These are phyloP conservation scores for Rhamphomyia laevipes DNA, from an alignment of 2,888 invertebrate genomes.

Conservation along the genomic window DNA sequence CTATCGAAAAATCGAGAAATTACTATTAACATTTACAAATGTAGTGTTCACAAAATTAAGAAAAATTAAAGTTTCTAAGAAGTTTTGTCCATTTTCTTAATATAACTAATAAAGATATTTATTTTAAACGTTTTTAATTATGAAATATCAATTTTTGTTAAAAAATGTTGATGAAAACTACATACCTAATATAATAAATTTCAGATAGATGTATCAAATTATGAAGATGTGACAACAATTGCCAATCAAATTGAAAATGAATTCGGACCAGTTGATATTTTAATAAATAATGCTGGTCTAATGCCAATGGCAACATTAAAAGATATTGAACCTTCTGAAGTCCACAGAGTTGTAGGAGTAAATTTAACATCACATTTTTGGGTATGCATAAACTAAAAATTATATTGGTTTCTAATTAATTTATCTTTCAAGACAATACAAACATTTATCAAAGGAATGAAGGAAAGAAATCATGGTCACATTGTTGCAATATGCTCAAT, in stretches of 20 bases:
- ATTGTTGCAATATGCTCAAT: slow-evolving; percentile 39
- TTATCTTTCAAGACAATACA: slow-evolving; percentile 30
- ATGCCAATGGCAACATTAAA: slow-evolving; percentile 27
- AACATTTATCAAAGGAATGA: slow-evolving; percentile 38
- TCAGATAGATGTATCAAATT: slow-evolving; percentile 35
- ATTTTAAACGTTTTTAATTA: too few relatives aligned
- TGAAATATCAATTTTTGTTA: too few relatives aligned
- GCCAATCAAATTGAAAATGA: slow-evolving; percentile 32
- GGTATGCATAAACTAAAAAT: slow-evolving; percentile 23
- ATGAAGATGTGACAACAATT: slow-evolving; percentile 29
- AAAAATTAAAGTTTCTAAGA: too few relatives aligned
- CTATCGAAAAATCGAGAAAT: too few relatives aligned
- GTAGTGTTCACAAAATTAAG: too few relatives aligned
- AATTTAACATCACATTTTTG: slow-evolving; percentile 39
- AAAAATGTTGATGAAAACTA: too few relatives aligned
- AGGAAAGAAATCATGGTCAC: slow-evolving; percentile 35
- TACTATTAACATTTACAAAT: too few relatives aligned
- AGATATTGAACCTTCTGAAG: slow-evolving; percentile 33
- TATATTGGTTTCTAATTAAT: neutral
- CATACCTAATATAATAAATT: neutral
- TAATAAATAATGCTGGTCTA: slow-evolving; percentile 39
- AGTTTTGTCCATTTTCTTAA: too few relatives aligned
- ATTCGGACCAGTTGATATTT: slow-evolving; percentile 37
- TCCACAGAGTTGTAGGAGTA: slow-evolving; percentile 36
- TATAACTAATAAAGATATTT: too few relatives aligned